Base-by-base conservation (phyloP, 2,113 vertebrate genomes). In the Dipodomys stephensi region DNA sequence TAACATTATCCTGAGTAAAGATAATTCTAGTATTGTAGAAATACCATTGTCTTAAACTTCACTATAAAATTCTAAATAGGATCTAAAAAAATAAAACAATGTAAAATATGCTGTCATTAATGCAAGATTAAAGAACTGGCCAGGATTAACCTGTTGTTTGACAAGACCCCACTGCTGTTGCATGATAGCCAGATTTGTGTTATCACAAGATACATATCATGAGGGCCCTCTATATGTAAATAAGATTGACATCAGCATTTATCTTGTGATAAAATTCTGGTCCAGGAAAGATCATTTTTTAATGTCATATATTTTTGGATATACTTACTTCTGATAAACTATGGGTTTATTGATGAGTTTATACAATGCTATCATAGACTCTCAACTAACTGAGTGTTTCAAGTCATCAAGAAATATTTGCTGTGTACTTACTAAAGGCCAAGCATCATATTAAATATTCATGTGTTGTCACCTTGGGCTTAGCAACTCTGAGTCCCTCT, bases 311-410 rank as follows among this genome's bases (percentile, higher is more conserved):
- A 64, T 68, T 69, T 90, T 87, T 57, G 13, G 23, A 69, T 64
- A 25, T 53, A 64, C 72, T 92, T 53, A 69, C 72, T 92, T 94
- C 67, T 46, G 83, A 83, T 71, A 90, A 93, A 83, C 9, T 44
- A 79, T 64, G 32, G 9, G 5, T 44, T 88, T 49, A 49, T 49
- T 10, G 19, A 39, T 39, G 39, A 39, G 5, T 39, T 90, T 7
- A 18, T 8, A 83, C 49, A 62, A 53, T 53, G 79, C 49, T 62
- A 87, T 87, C 27, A 87, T 83, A 89, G 72, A 82, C 44, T 88
- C 9, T 85, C 62, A n/a, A 44, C 53, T 68, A 74, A 9, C 22
- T 83, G 57, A 67, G 32, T 22, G 30, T 82, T 94, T 86, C 22
- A 62, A 74, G 87, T 44, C 28, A 88, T 30, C 9, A 82, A 32